Evolutionary conservation across 30 jellyfish, hydroid and myxozoan species (phyloP).

Genomic region (Clytia hemisphaerica): DNA sequence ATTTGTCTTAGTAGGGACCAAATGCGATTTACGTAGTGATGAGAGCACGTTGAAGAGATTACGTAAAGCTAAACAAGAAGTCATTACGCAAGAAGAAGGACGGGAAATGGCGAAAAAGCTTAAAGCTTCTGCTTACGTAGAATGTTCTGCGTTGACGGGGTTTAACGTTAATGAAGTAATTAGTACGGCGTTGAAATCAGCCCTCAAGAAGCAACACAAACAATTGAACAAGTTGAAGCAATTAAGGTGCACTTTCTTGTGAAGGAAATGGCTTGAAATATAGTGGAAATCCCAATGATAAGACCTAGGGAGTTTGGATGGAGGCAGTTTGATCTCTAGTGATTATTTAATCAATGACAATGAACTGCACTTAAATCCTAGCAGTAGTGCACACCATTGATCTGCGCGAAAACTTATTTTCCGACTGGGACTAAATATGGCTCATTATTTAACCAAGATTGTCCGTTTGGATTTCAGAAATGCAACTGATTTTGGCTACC

Average conservation of each 20-base stretch:
- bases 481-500: too few relatives aligned
- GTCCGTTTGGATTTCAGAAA: too few relatives aligned
- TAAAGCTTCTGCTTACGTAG: constrained; percentile 82
- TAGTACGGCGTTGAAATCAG: constrained; percentile 83
- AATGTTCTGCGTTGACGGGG: constrained; percentile 83
- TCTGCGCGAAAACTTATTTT: too few relatives aligned
- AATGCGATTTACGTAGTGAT: constrained; percentile 83
- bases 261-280: too few relatives aligned
- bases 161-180: constrained; percentile 82
- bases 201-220: constrained; percentile 63
- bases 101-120: constrained; percentile 61
- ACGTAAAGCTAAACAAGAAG: constrained; percentile 78
- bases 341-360: too few relatives aligned
- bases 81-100: constrained; percentile 80
- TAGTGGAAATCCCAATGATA: too few relatives aligned
- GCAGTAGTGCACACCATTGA: too few relatives aligned
- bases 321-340: too few relatives aligned
- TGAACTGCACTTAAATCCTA: too few relatives aligned
- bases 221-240: constrained; percentile 43
- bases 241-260: constrained; percentile 6
- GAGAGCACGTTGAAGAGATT: constrained; percentile 65
- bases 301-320: too few relatives aligned
- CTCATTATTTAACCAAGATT: too few relatives aligned
- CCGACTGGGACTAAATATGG: too few relatives aligned
- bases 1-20: constrained; percentile 82